Evolutionary conservation across 2,888 invertebrate genomes (phyloP).

Genomic region (Cheilosia urbana): DNA sequence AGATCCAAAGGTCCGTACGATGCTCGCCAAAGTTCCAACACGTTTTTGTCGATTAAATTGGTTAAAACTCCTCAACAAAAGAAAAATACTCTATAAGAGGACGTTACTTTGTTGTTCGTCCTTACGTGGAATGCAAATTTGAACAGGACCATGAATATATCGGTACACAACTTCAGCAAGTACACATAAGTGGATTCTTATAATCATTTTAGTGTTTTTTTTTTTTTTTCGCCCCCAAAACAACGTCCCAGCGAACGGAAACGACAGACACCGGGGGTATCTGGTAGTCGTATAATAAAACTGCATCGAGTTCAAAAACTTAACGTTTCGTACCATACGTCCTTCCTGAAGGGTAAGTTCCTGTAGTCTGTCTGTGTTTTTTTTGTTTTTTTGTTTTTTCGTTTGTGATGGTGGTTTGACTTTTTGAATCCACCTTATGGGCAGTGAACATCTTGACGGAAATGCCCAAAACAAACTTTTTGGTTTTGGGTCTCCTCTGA

Average conservation of each 20-base stretch:
- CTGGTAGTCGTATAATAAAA: conserved; percentile 54
- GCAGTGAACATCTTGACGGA: conserved; percentile 73
- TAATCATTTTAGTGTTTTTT: conserved; percentile 64
- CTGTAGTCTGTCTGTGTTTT: conserved; percentile 15
- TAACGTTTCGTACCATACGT: conserved; percentile 60
- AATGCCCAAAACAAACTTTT: conserved; percentile 72
- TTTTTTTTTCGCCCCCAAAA: conserved; percentile 5
- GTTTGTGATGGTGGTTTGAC: conserved; percentile 55
- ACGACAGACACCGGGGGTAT: conserved; percentile 14
- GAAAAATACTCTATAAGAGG: conserved; percentile 57
- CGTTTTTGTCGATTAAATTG: conserved; percentile 73
- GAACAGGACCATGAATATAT: conserved; percentile 69
- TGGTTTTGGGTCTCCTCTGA: conserved; percentile 27
- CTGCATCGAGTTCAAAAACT: conserved; percentile 69
- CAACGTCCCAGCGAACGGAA: conserved; percentile 5
- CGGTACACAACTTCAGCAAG: conserved; percentile 64
- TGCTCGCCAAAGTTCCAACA: conserved; percentile 56
- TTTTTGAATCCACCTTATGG: conserved; percentile 70
- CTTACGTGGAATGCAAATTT: conserved; percentile 60
- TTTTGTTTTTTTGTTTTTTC: conserved; percentile 2
- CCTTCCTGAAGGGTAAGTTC: conserved; percentile 51
- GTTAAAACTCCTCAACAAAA: conserved; percentile 69
- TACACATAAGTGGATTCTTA: conserved; percentile 71
- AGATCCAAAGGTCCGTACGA: conserved; percentile 9
- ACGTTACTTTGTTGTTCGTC: conserved; percentile 67